Evolutionary conservation across 2,888 invertebrate species (phyloP), one percentile per base, ranked within the genome.

Genomic region (Diarsia brunnea): DNA sequence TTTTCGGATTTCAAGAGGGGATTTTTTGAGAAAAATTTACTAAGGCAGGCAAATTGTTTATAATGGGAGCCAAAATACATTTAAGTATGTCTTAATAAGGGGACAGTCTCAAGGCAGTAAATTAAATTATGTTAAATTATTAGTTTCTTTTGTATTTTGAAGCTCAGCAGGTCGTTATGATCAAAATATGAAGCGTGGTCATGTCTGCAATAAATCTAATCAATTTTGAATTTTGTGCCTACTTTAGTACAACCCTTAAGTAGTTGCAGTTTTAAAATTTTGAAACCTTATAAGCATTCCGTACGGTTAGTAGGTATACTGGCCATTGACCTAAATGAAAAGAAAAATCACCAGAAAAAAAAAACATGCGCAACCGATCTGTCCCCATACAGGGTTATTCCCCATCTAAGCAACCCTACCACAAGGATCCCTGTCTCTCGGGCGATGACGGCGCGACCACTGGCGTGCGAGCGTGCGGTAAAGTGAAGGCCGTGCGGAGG

Each of bases 401-500:
- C 8, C 12, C 12, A 24, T 21, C n/a, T 86, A 80, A 75, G 75
- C 84, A 87, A 79, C 89, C 88, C 91, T 90, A 90, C 84, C 80
- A 31, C 80, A 87, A 90, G 90, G 68, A 75, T 68, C 65, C 72
- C 69, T 75, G 81, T 78, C 75, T 75, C 75, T 75, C 76, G 65
- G 75, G 80, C 77, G 76, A 60, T 84, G 84, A 87, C 87, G 82
- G 87, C 81, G 14, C 43, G 27, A 45, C 45, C 75, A 21, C n/a
- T 27, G 67, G 83, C 83, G 80, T 77, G 82, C 75, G 66, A 88
- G 88, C 84, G 88, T 87, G 89, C 83, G 86, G 79, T 81, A 76
- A 87, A 92, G 93, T 93, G 96, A 96, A 96, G 96, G 96, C 93
- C 96, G 95, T 88, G 84, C 91, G 89, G 93, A 96, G 96, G 96